phyloP scores from a whole-genome alignment of 2,113 vertebrate genomes.

The Poeciliopsis prolifica region DNA sequence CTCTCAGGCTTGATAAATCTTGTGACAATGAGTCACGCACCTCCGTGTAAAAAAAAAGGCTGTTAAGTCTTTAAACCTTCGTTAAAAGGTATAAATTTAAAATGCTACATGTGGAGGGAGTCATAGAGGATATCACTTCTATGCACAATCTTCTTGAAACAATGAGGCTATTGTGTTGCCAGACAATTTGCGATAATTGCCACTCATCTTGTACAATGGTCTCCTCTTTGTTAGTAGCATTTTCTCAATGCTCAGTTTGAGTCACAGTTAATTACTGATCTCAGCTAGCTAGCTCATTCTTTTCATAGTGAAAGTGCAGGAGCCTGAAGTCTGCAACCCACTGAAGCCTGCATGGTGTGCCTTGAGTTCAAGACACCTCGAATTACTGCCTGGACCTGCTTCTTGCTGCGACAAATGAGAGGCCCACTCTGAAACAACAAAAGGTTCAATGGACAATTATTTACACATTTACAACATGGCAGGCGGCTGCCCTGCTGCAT shows the following conservation, averaged over 20 bases:
- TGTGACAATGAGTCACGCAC: no score
- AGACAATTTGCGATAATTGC: slow-evolving; percentile 6
- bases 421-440: neutral
- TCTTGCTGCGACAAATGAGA: slow-evolving; percentile 4
- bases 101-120: neutral
- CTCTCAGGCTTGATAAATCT: no score
- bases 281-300: neutral
- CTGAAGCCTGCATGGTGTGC: slow-evolving; percentile 1
- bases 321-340: slow-evolving; percentile 18
- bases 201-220: neutral
- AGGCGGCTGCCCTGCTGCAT: neutral
- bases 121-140: neutral
- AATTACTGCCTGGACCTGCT: neutral
- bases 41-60: neutral
- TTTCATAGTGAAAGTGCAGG: neutral
- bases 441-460: slow-evolving; percentile 10
- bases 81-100: neutral
- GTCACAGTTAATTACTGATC: slow-evolving; percentile 24
- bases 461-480: neutral
- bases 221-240: slow-evolving; percentile 10
- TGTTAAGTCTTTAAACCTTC: neutral
- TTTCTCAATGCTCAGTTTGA: slow-evolving; percentile 13
- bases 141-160: slow-evolving; percentile 14
- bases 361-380: neutral
- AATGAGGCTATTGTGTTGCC: neutral